Evolutionary conservation across 2,797 vertebrate genomes (phyloP).

Genomic region (Nyctalus aviator): DNA sequence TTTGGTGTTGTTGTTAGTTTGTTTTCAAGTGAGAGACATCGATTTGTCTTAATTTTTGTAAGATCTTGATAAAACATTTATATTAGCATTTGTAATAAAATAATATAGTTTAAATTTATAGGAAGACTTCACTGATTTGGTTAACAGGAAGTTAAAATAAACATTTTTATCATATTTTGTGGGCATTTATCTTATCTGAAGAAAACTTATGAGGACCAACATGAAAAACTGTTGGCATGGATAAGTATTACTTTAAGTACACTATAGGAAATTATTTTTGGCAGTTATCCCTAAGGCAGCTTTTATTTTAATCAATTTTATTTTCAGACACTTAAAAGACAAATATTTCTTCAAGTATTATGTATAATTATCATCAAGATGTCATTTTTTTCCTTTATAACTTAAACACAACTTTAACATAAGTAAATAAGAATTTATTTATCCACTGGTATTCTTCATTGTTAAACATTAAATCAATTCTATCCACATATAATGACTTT

Average conservation of each 20-base stretch:
- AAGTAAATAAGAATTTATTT: constrained; percentile 15
- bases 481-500: neutral
- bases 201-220: neutral
- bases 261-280: neutral
- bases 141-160: neutral
- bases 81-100: neutral
- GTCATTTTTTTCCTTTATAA: neutral
- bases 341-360: neutral
- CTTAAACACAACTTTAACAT: neutral
- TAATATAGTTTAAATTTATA: neutral
- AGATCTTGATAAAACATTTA: too few species aligned
- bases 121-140: neutral
- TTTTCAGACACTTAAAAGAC: neutral
- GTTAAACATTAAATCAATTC: constrained; percentile 14
- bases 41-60: too few species aligned
- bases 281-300: neutral
- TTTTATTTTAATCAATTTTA: constrained; percentile 19
- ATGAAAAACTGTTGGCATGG: neutral
- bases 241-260: neutral
- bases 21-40: too few species aligned
- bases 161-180: neutral
- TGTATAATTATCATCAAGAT: neutral
- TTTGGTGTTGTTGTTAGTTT: neutral
- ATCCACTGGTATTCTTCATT: neutral
- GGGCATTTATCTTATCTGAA: neutral